Conservation (phyloP, 2,888 invertebrate genomes). For the Nebria salina region DNA sequence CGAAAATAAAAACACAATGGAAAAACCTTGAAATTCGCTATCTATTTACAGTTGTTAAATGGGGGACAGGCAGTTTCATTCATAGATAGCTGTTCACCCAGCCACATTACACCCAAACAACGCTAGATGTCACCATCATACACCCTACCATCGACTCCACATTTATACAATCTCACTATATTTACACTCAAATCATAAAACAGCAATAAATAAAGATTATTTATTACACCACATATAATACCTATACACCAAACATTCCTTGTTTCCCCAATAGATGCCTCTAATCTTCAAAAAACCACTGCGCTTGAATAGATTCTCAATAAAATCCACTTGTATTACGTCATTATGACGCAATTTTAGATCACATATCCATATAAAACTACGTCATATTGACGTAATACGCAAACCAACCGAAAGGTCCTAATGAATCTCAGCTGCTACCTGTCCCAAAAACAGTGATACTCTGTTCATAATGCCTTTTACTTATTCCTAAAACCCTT, state of each 20-base stretch:
- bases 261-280: not conserved
- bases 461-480: too few relatives aligned
- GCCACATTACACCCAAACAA: not conserved
- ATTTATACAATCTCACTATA: not conserved
- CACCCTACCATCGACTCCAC: not conserved
- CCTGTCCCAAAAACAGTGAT: too few relatives aligned
- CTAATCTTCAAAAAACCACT: not conserved
- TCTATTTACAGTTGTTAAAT: constrained; percentile 36
- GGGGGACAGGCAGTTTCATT: constrained; percentile 3
- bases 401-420: too few relatives aligned
- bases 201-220: not conserved
- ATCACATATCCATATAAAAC: too few relatives aligned
- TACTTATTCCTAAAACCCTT: not conserved
- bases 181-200: not conserved
- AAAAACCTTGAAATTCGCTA: constrained; percentile 44
- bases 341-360: not conserved
- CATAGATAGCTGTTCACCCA: not conserved
- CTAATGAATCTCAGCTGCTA: too few relatives aligned
- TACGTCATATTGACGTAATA: too few relatives aligned
- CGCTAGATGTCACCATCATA: not conserved
- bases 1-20: constrained; percentile 46
- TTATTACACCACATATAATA: not conserved
- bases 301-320: too few relatives aligned
- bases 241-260: not conserved
- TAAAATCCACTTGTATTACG: not conserved